A percentile compares a stretch with the other conserved stretches of the same genome.
phyloP scores from a whole-genome alignment of 2,797 vertebrate species.

The Notolepis coatsorum region DNA sequence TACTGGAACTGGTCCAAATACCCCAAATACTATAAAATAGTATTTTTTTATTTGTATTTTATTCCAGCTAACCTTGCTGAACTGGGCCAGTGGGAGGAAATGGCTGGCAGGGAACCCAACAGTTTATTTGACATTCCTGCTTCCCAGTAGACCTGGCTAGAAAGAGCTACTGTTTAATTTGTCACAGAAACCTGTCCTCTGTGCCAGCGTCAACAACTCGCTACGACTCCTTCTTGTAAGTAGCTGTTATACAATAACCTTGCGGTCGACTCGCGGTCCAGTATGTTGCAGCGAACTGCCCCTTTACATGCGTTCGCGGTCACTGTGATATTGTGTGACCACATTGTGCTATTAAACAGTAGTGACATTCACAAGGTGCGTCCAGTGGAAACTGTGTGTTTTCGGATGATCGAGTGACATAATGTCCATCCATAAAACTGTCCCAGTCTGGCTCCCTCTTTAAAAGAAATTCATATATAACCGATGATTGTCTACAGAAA shows the following conservation, averaged over 20 bases:
- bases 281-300: conserved; percentile 16
- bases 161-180: conserved; percentile 34
- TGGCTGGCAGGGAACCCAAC: conserved; percentile 17
- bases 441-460: too few relatives aligned
- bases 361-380: too few relatives aligned
- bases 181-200: conserved; percentile 12
- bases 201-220: conserved; percentile 34
- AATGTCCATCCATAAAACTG: too few relatives aligned
- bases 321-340: neutral
- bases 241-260: conserved; percentile 10
- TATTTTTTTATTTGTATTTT: neutral
- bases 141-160: conserved; percentile 21
- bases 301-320: neutral
- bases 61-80: neutral
- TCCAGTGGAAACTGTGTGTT: too few relatives aligned
- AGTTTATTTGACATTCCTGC: conserved; percentile 23
- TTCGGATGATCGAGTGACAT: too few relatives aligned
- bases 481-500: too few relatives aligned
- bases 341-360: too few relatives aligned
- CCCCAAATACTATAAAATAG: neutral
- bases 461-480: too few relatives aligned
- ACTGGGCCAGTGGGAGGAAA: neutral
- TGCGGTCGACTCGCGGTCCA: neutral
- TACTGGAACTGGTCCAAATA: neutral
- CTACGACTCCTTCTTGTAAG: conserved; percentile 12